Conservation (phyloP, 2,888 invertebrate genomes). For the Dorcus parallelipipedus region DNA sequence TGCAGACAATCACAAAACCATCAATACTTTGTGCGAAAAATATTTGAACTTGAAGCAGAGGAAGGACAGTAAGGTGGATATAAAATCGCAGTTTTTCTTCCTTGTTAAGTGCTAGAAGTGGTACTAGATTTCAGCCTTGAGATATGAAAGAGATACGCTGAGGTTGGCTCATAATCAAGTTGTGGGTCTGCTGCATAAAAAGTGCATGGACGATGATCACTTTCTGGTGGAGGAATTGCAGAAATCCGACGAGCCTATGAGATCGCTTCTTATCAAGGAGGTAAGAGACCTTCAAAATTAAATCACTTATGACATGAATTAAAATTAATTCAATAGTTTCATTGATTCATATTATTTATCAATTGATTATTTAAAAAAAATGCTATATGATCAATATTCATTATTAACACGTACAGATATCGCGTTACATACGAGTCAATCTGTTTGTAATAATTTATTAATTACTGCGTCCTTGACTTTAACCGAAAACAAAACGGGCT, state of each 20-base stretch:
- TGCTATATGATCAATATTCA: too few relatives aligned
- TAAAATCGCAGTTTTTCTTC: neutral
- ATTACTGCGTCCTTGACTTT: too few relatives aligned
- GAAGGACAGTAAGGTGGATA: slow-evolving; percentile 34
- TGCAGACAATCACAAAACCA: slow-evolving; percentile 25
- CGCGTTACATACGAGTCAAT: too few relatives aligned
- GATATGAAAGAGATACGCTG: slow-evolving; percentile 37
- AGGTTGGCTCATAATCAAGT: slow-evolving; percentile 39
- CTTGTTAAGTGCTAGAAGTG: neutral
- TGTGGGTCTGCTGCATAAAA: slow-evolving; percentile 36
- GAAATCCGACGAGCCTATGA: slow-evolving; percentile 29
- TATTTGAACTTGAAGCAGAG: slow-evolving; percentile 33
- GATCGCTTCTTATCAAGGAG: slow-evolving; percentile 37
- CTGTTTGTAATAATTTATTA: neutral
- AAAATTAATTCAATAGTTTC: too few relatives aligned
- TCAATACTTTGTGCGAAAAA: slow-evolving; percentile 32
- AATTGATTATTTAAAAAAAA: too few relatives aligned
- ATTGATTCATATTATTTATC: too few relatives aligned
- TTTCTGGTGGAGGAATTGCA: slow-evolving; percentile 31
- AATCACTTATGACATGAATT: too few relatives aligned
- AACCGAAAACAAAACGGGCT: too few relatives aligned
- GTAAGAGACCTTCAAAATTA: slow-evolving; percentile 15
- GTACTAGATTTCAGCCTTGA: slow-evolving; percentile 33
- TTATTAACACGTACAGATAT: too few relatives aligned
- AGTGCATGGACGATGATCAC: slow-evolving; percentile 40